Conservation (phyloP, 1,140 invertebrate genomes). For the Gonatopus flavifemur region DNA sequence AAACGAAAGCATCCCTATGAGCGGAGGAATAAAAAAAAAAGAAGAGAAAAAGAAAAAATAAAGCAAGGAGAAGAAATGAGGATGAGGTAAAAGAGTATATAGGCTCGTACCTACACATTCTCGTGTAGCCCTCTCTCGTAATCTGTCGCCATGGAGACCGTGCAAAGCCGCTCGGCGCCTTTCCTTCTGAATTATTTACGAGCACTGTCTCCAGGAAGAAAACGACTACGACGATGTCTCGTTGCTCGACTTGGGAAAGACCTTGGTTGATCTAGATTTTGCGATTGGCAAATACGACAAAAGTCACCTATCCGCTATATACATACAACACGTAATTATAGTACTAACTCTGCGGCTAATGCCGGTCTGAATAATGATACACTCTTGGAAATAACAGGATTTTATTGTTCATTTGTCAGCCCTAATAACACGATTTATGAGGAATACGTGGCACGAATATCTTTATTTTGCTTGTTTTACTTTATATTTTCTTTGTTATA, state of each 20-base stretch:
- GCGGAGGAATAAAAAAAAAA: too few relatives aligned
- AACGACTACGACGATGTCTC: conserved; percentile 30
- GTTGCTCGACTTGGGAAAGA: conserved; percentile 19
- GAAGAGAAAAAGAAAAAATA: conserved; percentile 8
- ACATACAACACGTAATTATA: too few relatives aligned
- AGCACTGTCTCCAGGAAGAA: conserved; percentile 25
- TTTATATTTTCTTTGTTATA: too few relatives aligned
- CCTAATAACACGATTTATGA: too few relatives aligned
- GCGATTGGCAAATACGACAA: conserved; percentile 24
- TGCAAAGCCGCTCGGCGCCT: conserved; percentile 29
- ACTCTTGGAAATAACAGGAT: too few relatives aligned
- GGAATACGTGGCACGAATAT: too few relatives aligned
- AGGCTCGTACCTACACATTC: conserved; percentile 30
- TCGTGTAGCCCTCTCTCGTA: conserved; percentile 33
- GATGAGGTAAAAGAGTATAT: conserved; percentile 17
- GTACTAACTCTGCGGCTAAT: too few relatives aligned
- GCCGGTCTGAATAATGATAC: too few relatives aligned
- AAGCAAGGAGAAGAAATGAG: conserved; percentile 9
- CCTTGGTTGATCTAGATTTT: conserved; percentile 33
- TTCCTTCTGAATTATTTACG: conserved; percentile 41
- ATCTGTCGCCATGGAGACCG: conserved; percentile 40
- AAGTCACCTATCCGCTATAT: conserved; percentile 27
- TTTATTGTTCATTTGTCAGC: too few relatives aligned
- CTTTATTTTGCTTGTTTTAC: too few relatives aligned
- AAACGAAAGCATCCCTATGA: neutral